phyloP scores from a whole-genome alignment of 2,797 vertebrate species.

The Bovichtus variegatus region DNA sequence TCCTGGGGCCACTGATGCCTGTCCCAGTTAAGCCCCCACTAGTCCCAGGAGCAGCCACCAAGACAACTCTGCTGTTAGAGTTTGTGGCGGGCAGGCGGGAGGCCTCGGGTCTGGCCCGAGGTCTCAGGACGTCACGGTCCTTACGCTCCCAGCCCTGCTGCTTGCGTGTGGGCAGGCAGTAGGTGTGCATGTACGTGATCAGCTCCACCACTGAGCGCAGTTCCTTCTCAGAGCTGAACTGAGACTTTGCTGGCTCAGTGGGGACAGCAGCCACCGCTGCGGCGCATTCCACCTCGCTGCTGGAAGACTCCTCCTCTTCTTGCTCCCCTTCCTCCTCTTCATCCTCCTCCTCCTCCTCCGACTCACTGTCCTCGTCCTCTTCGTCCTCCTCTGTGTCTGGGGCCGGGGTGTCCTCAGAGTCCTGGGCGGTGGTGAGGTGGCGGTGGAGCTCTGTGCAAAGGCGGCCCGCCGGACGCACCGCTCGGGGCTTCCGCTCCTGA shows the following conservation, averaged over 20 bases:
- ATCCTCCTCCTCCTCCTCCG: constrained; percentile 83
- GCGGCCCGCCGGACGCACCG: constrained; percentile 84
- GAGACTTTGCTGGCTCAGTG: constrained; percentile 61
- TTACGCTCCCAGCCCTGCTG: constrained; percentile 84
- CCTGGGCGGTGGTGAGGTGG: constrained; percentile 90
- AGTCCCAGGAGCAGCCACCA: constrained; percentile 57
- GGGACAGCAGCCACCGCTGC: not conserved
- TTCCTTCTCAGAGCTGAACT: constrained; percentile 88
- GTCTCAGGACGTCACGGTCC: constrained; percentile 78
- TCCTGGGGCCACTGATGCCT: constrained; percentile 36
- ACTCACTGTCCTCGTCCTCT: constrained; percentile 85
- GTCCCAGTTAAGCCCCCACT: constrained; percentile 34
- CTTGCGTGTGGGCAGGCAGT: constrained; percentile 94
- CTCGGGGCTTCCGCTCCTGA: constrained; percentile 85
- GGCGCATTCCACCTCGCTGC: constrained; percentile 78
- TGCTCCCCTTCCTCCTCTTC: constrained; percentile 77
- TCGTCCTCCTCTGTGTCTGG: constrained; percentile 86
- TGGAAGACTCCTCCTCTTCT: constrained; percentile 82
- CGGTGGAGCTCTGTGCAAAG: constrained; percentile 95
- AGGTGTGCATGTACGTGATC: constrained; percentile 98
- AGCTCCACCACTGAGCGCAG: constrained; percentile 92
- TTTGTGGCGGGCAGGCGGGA: constrained; percentile 50
- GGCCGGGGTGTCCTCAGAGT: constrained; percentile 62
- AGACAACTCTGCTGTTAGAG: constrained; percentile 74
- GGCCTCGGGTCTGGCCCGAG: constrained; percentile 57